Evolutionary conservation across 2,797 vertebrate species (phyloP).

Genomic region (Melanotaenia maccullochi): DNA sequence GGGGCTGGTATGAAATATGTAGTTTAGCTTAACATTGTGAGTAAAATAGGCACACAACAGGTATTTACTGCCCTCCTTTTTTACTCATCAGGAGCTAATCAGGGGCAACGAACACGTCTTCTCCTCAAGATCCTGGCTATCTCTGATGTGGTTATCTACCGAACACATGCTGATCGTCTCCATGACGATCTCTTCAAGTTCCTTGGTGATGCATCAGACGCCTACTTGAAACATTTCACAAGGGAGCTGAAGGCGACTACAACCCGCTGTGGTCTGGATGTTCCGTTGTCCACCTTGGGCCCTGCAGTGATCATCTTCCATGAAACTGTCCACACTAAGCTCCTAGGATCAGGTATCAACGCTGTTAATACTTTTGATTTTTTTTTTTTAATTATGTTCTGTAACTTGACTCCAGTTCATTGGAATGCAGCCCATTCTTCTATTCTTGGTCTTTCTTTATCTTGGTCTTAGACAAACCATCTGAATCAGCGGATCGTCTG

Average conservation of each 20-base stretch:
- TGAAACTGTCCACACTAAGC: slow-evolving; percentile 97
- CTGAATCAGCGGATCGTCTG: slow-evolving; percentile 92
- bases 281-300: slow-evolving; percentile 95
- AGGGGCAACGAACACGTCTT: slow-evolving; percentile 95
- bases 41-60: background rate
- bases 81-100: slow-evolving; percentile 84
- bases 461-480: slow-evolving; percentile 85
- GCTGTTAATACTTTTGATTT: rapidly evolving
- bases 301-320: slow-evolving; percentile 98
- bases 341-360: slow-evolving; percentile 91
- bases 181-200: slow-evolving; percentile 99
- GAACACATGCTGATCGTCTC: slow-evolving; percentile 96
- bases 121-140: slow-evolving; percentile 96
- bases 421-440: background rate
- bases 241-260: slow-evolving; percentile 97
- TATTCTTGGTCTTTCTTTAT: background rate
- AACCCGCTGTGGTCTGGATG: slow-evolving; percentile 94
- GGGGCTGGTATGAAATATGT: slow-evolving; percentile 81
- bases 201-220: slow-evolving; percentile 97
- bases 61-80: background rate
- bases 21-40: background rate
- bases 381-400: background rate
- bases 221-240: slow-evolving; percentile 97
- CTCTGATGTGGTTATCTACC: slow-evolving; percentile 97
- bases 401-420: too few species aligned